phyloP scores from a whole-genome alignment of 1,140 invertebrate species.

The Halyomorpha halys region DNA sequence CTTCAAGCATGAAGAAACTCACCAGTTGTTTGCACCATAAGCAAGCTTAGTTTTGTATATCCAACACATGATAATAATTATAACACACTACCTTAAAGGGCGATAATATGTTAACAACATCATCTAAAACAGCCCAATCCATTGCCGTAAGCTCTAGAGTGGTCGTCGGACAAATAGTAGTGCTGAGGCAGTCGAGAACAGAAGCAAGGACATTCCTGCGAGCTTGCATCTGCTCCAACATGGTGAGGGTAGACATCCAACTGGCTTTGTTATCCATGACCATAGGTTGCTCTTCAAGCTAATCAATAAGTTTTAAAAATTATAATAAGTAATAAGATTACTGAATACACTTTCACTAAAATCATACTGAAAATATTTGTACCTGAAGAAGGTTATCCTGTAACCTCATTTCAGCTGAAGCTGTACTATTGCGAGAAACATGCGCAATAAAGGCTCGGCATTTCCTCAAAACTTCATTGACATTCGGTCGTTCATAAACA shows the following conservation, averaged over 20 bases:
- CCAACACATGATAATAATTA: too few relatives aligned
- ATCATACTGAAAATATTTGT: slow-evolving; percentile 1
- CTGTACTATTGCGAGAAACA: slow-evolving; percentile 36
- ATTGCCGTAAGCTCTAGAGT: slow-evolving; percentile 35
- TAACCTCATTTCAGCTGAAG: slow-evolving; percentile 35
- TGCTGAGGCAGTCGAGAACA: slow-evolving; percentile 36
- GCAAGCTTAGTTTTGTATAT: neutral
- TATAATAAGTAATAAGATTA: neutral
- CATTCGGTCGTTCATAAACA: slow-evolving; percentile 39
- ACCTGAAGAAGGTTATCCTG: slow-evolving; percentile 42
- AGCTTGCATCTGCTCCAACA: slow-evolving; percentile 41
- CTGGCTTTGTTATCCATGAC: neutral
- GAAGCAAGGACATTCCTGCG: slow-evolving; percentile 36
- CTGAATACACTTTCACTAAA: neutral
- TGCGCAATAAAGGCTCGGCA: slow-evolving; percentile 39
- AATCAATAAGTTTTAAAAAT: neutral
- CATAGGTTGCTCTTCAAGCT: slow-evolving; percentile 10
- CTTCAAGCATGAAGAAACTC: too few relatives aligned
- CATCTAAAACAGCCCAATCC: slow-evolving; percentile 42
- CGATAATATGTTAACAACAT: slow-evolving; percentile 41
- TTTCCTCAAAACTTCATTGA: slow-evolving; percentile 37
- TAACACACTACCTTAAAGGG: slow-evolving; percentile 38
- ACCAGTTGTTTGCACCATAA: neutral
- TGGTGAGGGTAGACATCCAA: slow-evolving; percentile 44
- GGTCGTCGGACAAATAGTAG: slow-evolving; percentile 33